Evolutionary conservation across 1,140 invertebrate species (phyloP), one percentile per base, ranked within the genome.

Genomic region (Monochamus saltuarius): DNA sequence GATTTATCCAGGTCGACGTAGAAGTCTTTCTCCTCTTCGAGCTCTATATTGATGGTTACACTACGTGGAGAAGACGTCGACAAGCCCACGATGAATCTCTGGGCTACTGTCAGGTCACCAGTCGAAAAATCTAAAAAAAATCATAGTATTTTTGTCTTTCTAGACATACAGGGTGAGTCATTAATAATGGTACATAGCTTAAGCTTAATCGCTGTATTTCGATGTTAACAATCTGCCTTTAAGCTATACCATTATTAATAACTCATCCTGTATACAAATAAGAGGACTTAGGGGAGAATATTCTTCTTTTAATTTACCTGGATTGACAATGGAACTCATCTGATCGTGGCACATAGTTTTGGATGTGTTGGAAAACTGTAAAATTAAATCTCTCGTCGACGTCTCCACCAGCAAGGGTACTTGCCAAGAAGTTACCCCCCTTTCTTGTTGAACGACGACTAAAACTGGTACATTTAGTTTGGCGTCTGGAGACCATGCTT

Each of bases 341-440:
- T 58, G 81, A 59, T 85, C 80, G 1, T 85, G 86, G 68, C 87
- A 90, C 17, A 90, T 72, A 0, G 85, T 89, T 38, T 85, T 76
- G 8, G 84, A 85, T 14, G 85, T 84, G 61, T 79, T 79, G 22
- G 74, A 72, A 72, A 85, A 87, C 35, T 80, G 75, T 67, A 68
- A 80, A 79, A 73, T 73, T 45, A 53, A 67, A 67, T 58, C 73
- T 67, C 10, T 40, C 11, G 8, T 65, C 4, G 73, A 69, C 0
- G 81, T 79, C 65, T 84, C 81, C 0, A 86, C 77, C 16, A 80
- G 59, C 61, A 87, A 75, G 7, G 88, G 88, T 7, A 89, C 68
- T 62, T 87, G 82, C 87, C 87, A 89, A 3, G 86, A 87, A 36
- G 86, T 73, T 1, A 88, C 82, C 37, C 79, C 78, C 76, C 59